A percentile compares a stretch with the other conserved stretches of the same genome.
Evolutionary conservation across 2,888 invertebrate species (phyloP).

Genomic region (Phytoseiulus persimilis): DNA sequence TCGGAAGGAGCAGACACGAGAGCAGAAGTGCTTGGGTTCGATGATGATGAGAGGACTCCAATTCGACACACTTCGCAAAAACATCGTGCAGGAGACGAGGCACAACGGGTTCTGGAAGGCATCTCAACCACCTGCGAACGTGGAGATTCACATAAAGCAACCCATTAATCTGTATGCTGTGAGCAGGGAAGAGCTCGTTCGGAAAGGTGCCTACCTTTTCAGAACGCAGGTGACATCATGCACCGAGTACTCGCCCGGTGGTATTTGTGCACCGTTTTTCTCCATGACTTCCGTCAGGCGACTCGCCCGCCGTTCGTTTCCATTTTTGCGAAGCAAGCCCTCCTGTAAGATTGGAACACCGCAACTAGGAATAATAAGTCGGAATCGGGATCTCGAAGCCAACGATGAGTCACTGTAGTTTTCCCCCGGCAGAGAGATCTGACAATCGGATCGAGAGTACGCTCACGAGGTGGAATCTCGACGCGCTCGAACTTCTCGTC

Average conservation of each 20-base stretch:
- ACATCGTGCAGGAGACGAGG: conserved; percentile 28
- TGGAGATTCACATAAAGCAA: neutral
- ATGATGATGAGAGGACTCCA: conserved; percentile 14
- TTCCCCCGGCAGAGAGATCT: too few relatives aligned
- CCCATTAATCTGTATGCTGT: too few relatives aligned
- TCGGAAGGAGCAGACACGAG: neutral
- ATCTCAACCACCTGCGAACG: conserved; percentile 20
- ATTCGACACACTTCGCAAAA: conserved; percentile 16
- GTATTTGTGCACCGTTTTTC: conserved; percentile 1
- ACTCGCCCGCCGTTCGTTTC: conserved; percentile 20
- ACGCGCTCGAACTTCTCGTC: too few relatives aligned
- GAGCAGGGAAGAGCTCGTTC: too few relatives aligned
- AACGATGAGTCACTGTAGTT: too few relatives aligned
- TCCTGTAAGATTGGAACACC: neutral
- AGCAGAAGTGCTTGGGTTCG: conserved; percentile 18
- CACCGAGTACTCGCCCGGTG: conserved; percentile 17
- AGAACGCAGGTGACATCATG: conserved; percentile 33
- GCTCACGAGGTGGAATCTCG: too few relatives aligned
- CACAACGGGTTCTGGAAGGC: conserved; percentile 25
- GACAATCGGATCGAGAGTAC: too few relatives aligned
- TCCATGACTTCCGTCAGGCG: conserved; percentile 25
- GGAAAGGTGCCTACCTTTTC: neutral
- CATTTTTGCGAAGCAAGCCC: conserved; percentile 10
- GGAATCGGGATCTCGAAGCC: too few relatives aligned
- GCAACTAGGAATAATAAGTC: too few relatives aligned